Base-by-base conservation (phyloP, 2,797 vertebrate genomes). In the Phataginus tetradactyla region DNA sequence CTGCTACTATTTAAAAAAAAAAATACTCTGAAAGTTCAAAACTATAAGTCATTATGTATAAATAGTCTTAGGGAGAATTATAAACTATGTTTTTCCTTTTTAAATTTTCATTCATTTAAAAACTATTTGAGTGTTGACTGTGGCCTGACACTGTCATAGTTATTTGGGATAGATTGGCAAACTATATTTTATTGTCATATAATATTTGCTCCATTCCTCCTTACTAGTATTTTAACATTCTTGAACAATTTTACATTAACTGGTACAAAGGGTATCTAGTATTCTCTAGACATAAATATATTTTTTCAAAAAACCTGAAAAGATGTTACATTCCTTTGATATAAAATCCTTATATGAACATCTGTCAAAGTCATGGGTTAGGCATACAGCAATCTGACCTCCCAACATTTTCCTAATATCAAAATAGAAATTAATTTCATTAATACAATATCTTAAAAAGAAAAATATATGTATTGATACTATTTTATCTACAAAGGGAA, bases 401-500 rank as follows among this genome's bases (percentile, higher is more conserved):
- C 15, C 2, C 20, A 66, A 34, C 23, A 15, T 53, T 66, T 77
- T 90, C 42, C 59, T 91, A n/a, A 86, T 88, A 85, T 80, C 10
- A 75, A 88, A 80, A 45, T 42, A 88, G 17, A 93, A 90, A 57
- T 53, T 66, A 57, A 37, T 74, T 66, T 32, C 0, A 53, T 57
- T 10, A 42, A 63, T 75, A 69, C 4, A 68, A 14, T 57, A 81
- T 69, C 92, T 93, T 39, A 23, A 49, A 83, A 77, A 68, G 8
- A 63, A 49, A 59, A 75, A 45, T 39, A 32, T 27, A 55, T 29
- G 10, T 49, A 75, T 79, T 72, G 14, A 45, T 29, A 75, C 13
- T 37, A 88, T 81, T 96, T 64, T 86, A 75, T 64, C 49, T 93
- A 61, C 49, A 93, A 89, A 74, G n/a, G 14, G 9, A 81, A 66